A percentile compares a stretch with the other conserved stretches of the same genome.
Evolutionary conservation across 2,797 vertebrate species (phyloP).

Genomic region (Alcedo atthis): DNA sequence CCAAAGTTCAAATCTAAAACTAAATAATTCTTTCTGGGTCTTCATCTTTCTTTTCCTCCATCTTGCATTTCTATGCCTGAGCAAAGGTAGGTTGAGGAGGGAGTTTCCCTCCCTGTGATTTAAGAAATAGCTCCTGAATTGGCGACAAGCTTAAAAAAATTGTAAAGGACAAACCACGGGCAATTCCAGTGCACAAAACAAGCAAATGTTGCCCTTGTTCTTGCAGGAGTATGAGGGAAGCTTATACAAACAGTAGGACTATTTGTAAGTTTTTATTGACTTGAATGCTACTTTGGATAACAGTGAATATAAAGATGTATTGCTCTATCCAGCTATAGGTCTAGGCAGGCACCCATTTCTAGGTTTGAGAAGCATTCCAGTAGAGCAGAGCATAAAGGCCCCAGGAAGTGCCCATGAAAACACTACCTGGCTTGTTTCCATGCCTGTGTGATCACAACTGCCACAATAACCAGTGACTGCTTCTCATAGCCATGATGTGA

Average conservation of each 20-base stretch:
- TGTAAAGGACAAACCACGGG: accelerated
- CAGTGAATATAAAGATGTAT: neutral
- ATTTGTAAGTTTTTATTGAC: neutral
- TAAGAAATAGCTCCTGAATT: neutral
- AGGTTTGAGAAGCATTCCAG: neutral
- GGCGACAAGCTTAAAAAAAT: neutral
- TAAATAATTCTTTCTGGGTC: neutral
- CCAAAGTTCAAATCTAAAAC: neutral
- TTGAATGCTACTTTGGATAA: neutral
- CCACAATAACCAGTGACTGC: neutral
- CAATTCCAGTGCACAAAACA: neutral
- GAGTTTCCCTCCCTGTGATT: neutral
- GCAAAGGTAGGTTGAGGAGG: neutral
- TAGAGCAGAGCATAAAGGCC: neutral
- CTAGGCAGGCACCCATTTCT: neutral
- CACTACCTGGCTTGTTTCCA: neutral
- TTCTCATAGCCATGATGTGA: neutral
- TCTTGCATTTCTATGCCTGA: neutral
- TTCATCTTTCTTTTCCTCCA: neutral
- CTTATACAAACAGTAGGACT: neutral
- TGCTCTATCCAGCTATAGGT: neutral
- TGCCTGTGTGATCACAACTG: neutral
- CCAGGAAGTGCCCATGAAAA: neutral
- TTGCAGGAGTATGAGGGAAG: neutral
- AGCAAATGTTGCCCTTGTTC: neutral